phyloP scores from a whole-genome alignment of 2,888 invertebrate species.

The Ornithoptera priamus region DNA sequence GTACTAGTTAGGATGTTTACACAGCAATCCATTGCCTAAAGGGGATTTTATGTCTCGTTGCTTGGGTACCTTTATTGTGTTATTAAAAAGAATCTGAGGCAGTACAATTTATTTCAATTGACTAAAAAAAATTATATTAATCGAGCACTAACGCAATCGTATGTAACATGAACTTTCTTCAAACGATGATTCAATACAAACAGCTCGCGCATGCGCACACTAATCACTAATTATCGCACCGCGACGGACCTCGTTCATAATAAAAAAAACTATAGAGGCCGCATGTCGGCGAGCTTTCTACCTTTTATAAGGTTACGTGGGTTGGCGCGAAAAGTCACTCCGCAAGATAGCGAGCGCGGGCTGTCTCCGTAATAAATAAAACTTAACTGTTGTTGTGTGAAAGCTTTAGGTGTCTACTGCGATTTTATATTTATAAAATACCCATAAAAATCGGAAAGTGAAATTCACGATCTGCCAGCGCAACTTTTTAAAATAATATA shows the following conservation, averaged over 20 bases:
- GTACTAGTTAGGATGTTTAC: too few relatives aligned
- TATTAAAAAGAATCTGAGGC: too few relatives aligned
- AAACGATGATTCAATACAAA: too few relatives aligned
- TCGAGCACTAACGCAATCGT: too few relatives aligned
- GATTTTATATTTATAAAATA: background rate
- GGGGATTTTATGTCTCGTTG: too few relatives aligned
- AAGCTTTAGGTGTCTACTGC: background rate
- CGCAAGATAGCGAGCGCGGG: slow-evolving; percentile 8
- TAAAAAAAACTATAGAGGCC: background rate
- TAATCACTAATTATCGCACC: slow-evolving; percentile 7
- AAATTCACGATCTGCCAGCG: background rate
- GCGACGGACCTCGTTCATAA: background rate
- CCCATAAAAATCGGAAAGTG: background rate
- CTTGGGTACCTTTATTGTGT: too few relatives aligned
- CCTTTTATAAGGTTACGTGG: slow-evolving; percentile 20
- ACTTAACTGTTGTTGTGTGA: background rate
- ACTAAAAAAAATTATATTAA: too few relatives aligned
- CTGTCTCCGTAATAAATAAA: slow-evolving; percentile 4
- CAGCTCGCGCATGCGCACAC: background rate
- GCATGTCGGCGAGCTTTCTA: slow-evolving; percentile 23
- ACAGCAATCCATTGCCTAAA: too few relatives aligned
- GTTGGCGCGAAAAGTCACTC: slow-evolving; percentile 8
- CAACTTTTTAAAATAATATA: too few relatives aligned
- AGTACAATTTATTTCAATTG: too few relatives aligned
- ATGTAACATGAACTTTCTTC: too few relatives aligned